These are phyloP conservation scores for Macrophya annulata DNA, from an alignment of 2,888 invertebrate species.

Conservation along the genomic window DNA sequence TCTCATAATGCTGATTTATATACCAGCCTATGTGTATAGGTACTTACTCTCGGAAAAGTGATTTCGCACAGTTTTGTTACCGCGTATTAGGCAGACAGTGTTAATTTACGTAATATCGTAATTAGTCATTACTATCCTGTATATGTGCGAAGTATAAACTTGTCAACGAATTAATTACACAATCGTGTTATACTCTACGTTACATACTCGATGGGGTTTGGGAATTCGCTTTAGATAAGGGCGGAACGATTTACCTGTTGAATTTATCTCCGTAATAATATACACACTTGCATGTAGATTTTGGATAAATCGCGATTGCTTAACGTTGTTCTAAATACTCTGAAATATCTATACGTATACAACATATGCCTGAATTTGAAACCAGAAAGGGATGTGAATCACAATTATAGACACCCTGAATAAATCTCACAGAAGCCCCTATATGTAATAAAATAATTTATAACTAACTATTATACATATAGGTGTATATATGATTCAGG, in stretches of 20 bases:
- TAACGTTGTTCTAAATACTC: not conserved
- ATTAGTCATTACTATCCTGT: conserved; percentile 27
- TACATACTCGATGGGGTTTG: not conserved
- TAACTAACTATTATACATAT: not conserved
- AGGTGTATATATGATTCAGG: not conserved
- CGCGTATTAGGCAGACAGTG: conserved; percentile 11
- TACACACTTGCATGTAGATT: not conserved
- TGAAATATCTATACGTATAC: too few species aligned
- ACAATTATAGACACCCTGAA: not conserved
- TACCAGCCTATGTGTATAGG: not conserved
- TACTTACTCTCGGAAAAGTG: not conserved
- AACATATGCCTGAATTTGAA: not conserved
- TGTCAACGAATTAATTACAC: conserved; percentile 33
- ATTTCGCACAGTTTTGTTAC: conserved; percentile 7
- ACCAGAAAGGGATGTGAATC: not conserved
- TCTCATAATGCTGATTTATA: not conserved
- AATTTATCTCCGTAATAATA: not conserved
- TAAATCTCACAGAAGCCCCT: conserved; percentile 1
- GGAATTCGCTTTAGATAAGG: not conserved
- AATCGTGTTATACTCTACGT: not conserved
- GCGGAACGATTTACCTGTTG: not conserved
- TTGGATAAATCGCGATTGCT: not conserved
- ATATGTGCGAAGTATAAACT: not conserved
- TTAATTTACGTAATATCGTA: conserved; percentile 31
- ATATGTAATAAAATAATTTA: conserved; percentile 13